Evolutionary conservation across 2,888 invertebrate genomes (phyloP), one percentile per base, ranked within the genome.

Genomic region (Salpingus planirostris): DNA sequence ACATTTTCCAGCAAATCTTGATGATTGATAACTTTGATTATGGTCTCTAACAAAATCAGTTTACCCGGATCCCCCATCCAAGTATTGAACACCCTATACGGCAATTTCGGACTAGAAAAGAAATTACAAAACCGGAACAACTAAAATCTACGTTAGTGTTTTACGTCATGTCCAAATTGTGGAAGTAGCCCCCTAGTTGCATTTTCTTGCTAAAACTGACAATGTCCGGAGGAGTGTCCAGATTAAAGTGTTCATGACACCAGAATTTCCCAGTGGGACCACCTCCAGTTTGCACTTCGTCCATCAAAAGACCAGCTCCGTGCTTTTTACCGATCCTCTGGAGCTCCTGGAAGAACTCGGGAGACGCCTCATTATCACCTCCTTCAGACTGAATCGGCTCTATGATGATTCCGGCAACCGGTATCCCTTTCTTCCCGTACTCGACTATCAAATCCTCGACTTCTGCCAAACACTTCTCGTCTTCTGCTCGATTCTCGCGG

Each of bases 21-120:
- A 21, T 78, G 69, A 54, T 80, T 75, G 6, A 98, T 83, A 0
- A 90, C 86, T 28, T 86, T 76, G 21, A 97, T 54, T 5, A 93
- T 78, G 38, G 78, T 79, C 56, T 93, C 89, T 33, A 98, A 65
- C 10, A 98, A 65, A 27, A 95, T 66, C 25, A 98, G 57, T 68
- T 97, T 98, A 34, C 89, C 80, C 3, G 97, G 96, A 63, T 99
- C 98, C 8, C 98, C 98, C 81, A 97, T 86, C 98, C 98, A 99
- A 0, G 98, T 98, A 66, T 99, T 98, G 67, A 95, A 97, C 44
- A 98, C 84, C 38, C 97, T 74, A 63, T 85, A 95, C 0, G 87
- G 66, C 39, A 84, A 79, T 10, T 75, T 71, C 2, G 88, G 80
- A 47, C 84, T 85, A 62, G n/a, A 54, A 55, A 33, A 15, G 23